Percentiles rank a stretch among this genome's conserved stretches.
phyloP scores from a whole-genome alignment of 2,888 invertebrate genomes.

The Pristionchus exspectatus region DNA sequence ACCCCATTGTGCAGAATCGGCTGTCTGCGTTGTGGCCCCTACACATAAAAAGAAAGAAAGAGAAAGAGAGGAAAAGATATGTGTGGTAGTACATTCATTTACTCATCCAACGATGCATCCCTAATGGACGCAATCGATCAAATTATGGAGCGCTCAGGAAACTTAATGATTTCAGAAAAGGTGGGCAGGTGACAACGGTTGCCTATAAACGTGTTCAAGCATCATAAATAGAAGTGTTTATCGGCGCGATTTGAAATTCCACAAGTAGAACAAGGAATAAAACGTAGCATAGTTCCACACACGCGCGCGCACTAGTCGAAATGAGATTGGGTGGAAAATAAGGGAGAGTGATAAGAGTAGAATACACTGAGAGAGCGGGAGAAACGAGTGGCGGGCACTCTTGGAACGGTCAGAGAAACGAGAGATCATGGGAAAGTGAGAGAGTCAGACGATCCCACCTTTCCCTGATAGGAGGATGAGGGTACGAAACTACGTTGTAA shows the following conservation, averaged over 20 bases:
- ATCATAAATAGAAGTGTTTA: background rate
- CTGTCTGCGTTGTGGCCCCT: too few relatives aligned
- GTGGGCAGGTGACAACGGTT: too few relatives aligned
- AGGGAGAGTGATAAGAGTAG: background rate
- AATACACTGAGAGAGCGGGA: background rate
- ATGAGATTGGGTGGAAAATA: background rate
- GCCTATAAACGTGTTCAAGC: too few relatives aligned
- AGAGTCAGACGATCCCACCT: background rate
- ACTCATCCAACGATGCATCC: background rate
- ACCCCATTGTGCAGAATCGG: too few relatives aligned
- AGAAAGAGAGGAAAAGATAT: background rate
- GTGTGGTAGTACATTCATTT: background rate
- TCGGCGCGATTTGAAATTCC: background rate
- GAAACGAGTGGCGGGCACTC: background rate
- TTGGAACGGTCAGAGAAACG: background rate
- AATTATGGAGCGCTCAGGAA: background rate
- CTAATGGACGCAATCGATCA: background rate
- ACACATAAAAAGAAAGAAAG: background rate
- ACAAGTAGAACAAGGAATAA: background rate
- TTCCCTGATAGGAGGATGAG: background rate
- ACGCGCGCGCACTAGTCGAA: background rate
- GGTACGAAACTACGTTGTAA: slow-evolving; percentile 4
- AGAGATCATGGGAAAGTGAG: background rate
- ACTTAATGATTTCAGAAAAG: too few relatives aligned
- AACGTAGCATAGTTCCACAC: background rate